A percentile compares a stretch with the other conserved stretches of the same genome.
These are phyloP conservation scores for Actinernus sp. DNA, from an alignment of 92 coral and sea anemone genomes.

Conservation along the genomic window DNA sequence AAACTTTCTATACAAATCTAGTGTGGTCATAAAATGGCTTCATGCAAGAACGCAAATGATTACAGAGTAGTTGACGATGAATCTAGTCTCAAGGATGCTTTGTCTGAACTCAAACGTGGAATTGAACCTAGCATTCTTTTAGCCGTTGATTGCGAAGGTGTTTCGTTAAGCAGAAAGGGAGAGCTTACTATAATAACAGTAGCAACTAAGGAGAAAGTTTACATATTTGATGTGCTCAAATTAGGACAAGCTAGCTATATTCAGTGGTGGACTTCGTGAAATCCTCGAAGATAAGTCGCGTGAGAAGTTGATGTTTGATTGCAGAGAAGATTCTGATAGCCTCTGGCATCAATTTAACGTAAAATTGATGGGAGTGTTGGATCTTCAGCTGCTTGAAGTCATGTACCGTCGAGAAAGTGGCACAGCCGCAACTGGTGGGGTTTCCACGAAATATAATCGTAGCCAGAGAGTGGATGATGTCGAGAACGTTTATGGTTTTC, in stretches of 20 bases:
- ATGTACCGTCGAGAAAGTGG: conserved; percentile 67
- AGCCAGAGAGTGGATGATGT: conserved; percentile 59
- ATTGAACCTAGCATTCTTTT: conserved; percentile 33
- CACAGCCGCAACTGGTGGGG: conserved; percentile 12
- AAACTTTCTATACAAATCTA: no score
- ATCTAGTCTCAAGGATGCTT: conserved; percentile 39
- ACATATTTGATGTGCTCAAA: conserved; percentile 66
- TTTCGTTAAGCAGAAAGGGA: conserved; percentile 75
- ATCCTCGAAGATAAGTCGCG: conserved; percentile 73
- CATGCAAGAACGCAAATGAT: conserved; percentile 30
- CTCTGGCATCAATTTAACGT: no score
- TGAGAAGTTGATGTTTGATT: conserved; percentile 80
- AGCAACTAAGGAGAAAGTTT: conserved; percentile 71
- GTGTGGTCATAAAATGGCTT: no score
- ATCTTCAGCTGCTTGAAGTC: conserved; percentile 82
- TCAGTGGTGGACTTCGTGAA: conserved; percentile 68
- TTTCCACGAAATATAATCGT: conserved; percentile 34
- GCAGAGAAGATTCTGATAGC: conserved; percentile 87
- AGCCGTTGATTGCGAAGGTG: conserved; percentile 88
- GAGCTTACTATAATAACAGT: conserved; percentile 71
- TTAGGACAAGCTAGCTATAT: conserved; percentile 57
- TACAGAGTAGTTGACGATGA: conserved; percentile 60
- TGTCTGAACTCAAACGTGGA: conserved; percentile 59
- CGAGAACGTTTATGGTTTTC: conserved; percentile 65
- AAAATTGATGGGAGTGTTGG: conserved; percentile 71